These are phyloP conservation scores for Arctia plantaginis DNA, from an alignment of 2,888 invertebrate species.

Conservation along the genomic window DNA sequence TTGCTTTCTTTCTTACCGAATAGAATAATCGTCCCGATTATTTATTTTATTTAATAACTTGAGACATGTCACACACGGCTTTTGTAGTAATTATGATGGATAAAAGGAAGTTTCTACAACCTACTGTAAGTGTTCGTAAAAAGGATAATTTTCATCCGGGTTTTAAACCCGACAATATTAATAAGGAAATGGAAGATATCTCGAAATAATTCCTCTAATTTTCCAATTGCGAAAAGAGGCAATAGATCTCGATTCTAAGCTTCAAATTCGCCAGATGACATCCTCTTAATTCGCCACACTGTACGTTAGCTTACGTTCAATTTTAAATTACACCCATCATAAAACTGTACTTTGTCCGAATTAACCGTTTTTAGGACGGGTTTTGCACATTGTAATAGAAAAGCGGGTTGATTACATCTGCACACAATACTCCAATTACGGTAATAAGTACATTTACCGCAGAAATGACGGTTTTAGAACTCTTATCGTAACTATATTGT, in stretches of 20 bases:
- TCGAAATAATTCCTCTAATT: background rate
- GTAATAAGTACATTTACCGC: constrained; percentile 39
- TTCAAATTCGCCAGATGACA: constrained; percentile 25
- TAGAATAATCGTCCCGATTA: background rate
- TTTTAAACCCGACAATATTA: background rate
- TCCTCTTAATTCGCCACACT: constrained; percentile 17
- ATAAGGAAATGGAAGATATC: background rate
- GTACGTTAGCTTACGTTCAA: constrained; percentile 1
- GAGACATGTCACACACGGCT: too few species aligned
- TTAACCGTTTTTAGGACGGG: constrained; percentile 6
- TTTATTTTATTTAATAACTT: background rate
- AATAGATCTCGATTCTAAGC: constrained; percentile 5
- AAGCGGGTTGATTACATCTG: constrained; percentile 40
- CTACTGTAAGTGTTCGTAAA: too few species aligned
- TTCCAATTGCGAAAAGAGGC: background rate
- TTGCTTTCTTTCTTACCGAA: background rate
- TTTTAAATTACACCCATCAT: constrained; percentile 16
- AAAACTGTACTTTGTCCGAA: constrained; percentile 12
- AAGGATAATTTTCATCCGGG: background rate
- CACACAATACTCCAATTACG: constrained; percentile 44
- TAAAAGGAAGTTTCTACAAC: too few species aligned
- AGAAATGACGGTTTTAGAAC: constrained; percentile 36
- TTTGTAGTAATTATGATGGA: too few species aligned
- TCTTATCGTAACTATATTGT: constrained; percentile 48
- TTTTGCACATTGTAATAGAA: constrained; percentile 22